These are phyloP conservation scores for Onchidella celtica DNA, from an alignment of 2,888 invertebrate genomes.

Conservation along the genomic window DNA sequence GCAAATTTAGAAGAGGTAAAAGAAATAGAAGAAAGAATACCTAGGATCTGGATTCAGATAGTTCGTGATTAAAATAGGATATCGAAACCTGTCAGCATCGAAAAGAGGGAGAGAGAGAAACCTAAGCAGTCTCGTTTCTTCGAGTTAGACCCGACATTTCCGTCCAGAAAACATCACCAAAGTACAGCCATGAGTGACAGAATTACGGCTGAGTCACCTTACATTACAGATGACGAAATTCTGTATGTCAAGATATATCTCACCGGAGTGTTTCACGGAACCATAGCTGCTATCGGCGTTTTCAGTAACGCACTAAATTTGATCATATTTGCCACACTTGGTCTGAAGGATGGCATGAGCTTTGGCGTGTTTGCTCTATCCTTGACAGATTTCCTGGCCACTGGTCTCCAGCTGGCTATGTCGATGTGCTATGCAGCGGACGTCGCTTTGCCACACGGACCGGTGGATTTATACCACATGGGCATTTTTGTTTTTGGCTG, in stretches of 20 bases:
- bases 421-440: background rate
- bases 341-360: conserved; percentile 28
- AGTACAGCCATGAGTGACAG: no score
- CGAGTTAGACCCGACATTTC: no score
- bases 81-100: no score
- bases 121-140: no score
- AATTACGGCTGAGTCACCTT: no score
- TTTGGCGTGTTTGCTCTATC: conserved; percentile 11
- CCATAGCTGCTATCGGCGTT: background rate
- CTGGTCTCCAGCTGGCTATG: background rate
- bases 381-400: background rate
- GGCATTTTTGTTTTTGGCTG: background rate
- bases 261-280: background rate
- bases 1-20: no score
- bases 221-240: background rate
- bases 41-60: no score
- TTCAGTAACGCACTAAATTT: conserved; percentile 14
- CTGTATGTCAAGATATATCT: background rate
- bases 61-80: no score
- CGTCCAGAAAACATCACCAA: no score
- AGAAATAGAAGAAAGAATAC: no score
- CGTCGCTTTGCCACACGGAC: background rate
- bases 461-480: background rate
- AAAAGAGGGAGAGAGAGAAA: no score
- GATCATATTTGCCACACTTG: background rate